These are phyloP conservation scores for Uropetala carovei DNA, from an alignment of 2,888 invertebrate genomes.

Conservation along the genomic window DNA sequence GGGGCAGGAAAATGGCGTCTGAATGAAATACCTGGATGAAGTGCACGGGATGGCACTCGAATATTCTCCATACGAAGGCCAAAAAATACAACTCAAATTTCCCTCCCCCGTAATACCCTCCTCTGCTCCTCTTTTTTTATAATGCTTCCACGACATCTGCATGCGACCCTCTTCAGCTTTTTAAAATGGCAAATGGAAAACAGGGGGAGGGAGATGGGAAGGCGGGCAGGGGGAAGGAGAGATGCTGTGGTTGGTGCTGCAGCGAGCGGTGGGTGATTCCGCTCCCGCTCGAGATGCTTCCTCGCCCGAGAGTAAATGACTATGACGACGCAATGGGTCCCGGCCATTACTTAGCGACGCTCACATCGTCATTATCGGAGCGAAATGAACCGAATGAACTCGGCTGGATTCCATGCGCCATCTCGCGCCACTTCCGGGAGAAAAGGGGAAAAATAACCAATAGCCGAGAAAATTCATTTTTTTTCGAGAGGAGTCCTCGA, in stretches of 20 bases:
- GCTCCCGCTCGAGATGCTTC: background rate
- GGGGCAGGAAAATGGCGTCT: slow-evolving; percentile 57
- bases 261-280: background rate
- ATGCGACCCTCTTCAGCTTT: slow-evolving; percentile 47
- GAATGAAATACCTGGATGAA: slow-evolving; percentile 53
- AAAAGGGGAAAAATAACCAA: slow-evolving; percentile 2
- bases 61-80: background rate
- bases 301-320: slow-evolving; percentile 32
- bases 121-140: slow-evolving; percentile 5
- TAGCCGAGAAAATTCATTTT: background rate
- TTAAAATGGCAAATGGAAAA: slow-evolving; percentile 47
- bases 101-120: background rate
- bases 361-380: slow-evolving; percentile 57
- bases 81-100: background rate
- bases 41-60: slow-evolving; percentile 51
- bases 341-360: slow-evolving; percentile 59
- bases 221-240: background rate
- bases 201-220: background rate
- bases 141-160: slow-evolving; percentile 42
- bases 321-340: slow-evolving; percentile 37
- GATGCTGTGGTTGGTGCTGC: no score
- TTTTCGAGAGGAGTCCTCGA: no score
- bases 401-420: background rate
- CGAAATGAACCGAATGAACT: slow-evolving; percentile 38
- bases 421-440: background rate